A percentile compares a stretch with the other conserved stretches of the same genome.
Evolutionary conservation across 1,140 invertebrate species (phyloP).

Genomic region (Aphidius gifuensis): DNA sequence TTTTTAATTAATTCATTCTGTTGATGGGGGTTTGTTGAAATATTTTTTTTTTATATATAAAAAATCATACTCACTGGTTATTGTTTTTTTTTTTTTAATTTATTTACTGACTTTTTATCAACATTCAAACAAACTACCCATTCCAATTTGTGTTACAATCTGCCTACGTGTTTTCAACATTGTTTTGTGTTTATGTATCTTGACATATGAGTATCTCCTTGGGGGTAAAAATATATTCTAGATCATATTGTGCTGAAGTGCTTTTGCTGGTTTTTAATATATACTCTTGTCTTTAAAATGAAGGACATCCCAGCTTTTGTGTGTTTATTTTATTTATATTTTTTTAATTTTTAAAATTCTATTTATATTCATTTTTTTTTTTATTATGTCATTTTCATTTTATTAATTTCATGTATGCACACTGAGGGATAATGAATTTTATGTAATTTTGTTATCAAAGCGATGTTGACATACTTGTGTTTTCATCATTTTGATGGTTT

Average conservation of each 20-base stretch:
- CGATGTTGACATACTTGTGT: background rate
- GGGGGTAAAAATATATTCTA: background rate
- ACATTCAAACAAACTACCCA: background rate
- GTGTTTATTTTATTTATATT: background rate
- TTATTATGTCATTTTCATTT: background rate
- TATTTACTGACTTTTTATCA: constrained; percentile 9
- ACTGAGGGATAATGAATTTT: constrained; percentile 1
- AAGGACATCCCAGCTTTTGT: background rate
- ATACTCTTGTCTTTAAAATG: constrained; percentile 14
- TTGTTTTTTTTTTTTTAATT: constrained; percentile 5
- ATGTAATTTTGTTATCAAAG: background rate
- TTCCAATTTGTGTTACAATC: background rate
- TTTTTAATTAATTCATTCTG: constrained; percentile 34
- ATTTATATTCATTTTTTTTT: background rate
- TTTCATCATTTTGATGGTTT: constrained; percentile 2
- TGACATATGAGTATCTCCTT: background rate
- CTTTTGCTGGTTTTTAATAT: background rate
- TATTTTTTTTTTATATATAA: background rate
- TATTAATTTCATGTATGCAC: background rate
- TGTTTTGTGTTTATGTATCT: too few relatives aligned
- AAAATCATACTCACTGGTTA: background rate
- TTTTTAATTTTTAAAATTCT: background rate
- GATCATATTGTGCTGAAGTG: background rate
- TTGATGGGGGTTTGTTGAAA: constrained; percentile 8
- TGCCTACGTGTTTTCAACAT: too few relatives aligned